Percentiles rank a stretch among this genome's conserved stretches.
phyloP scores from a whole-genome alignment of 2,888 invertebrate species.

The Andrena bucephala region DNA sequence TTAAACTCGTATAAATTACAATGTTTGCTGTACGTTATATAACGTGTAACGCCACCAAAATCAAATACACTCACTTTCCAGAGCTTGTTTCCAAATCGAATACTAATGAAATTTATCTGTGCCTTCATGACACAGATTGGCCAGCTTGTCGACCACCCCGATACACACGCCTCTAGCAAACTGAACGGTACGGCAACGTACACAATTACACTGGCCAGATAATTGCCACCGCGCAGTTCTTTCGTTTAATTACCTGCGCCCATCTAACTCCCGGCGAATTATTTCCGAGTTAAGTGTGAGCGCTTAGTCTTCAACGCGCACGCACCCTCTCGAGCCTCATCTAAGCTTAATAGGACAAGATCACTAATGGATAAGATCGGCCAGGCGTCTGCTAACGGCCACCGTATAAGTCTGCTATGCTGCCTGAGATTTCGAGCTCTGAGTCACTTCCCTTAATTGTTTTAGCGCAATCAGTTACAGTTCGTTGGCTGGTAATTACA shows the following conservation, averaged over 20 bases:
- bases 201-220: background rate
- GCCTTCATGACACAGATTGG: too few relatives aligned
- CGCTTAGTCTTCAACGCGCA: background rate
- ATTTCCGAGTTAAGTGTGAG: slow-evolving; percentile 10
- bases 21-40: too few relatives aligned
- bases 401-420: slow-evolving; percentile 33
- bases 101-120: too few relatives aligned
- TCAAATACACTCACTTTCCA: too few relatives aligned
- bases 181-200: background rate
- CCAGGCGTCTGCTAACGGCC: slow-evolving; percentile 36
- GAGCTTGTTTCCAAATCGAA: too few relatives aligned
- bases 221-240: background rate
- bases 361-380: slow-evolving; percentile 54
- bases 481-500: slow-evolving; percentile 65
- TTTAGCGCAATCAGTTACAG: slow-evolving; percentile 66
- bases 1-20: too few relatives aligned
- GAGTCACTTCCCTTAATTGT: slow-evolving; percentile 71
- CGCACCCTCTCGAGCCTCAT: slow-evolving; percentile 1
- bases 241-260: slow-evolving; percentile 22
- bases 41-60: too few relatives aligned
- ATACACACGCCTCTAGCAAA: too few relatives aligned
- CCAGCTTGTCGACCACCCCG: too few relatives aligned
- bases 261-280: slow-evolving; percentile 5
- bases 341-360: slow-evolving; percentile 61
- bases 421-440: slow-evolving; percentile 48